phyloP scores from a whole-genome alignment of 2,113 vertebrate genomes.

The Enhydra lutris region DNA sequence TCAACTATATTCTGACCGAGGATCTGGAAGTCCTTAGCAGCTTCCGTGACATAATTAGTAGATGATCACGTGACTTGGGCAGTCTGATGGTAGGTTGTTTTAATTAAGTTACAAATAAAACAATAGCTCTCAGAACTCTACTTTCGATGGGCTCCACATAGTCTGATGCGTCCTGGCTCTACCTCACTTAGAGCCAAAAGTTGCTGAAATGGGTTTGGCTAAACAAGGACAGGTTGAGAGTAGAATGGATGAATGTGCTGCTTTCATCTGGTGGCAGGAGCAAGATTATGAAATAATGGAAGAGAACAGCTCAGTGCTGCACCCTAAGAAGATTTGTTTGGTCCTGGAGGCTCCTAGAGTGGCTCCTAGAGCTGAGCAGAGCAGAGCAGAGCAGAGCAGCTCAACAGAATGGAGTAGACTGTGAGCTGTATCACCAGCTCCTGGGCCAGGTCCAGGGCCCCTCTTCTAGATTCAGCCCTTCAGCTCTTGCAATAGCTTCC shows the following conservation, averaged over 20 bases:
- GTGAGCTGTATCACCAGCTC: not conserved
- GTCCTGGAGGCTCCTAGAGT: not conserved
- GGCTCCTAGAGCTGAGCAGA: not conserved
- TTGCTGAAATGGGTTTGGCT: not conserved
- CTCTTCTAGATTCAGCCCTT: not conserved
- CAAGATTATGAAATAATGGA: not conserved
- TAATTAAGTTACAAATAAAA: not conserved
- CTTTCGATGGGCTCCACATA: not conserved
- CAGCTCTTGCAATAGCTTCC: not conserved
- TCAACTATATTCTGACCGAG: not conserved
- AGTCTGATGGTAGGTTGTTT: not conserved
- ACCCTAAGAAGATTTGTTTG: not conserved
- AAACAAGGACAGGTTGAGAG: not conserved
- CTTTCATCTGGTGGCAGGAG: not conserved
- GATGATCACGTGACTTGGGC: not conserved
- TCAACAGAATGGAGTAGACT: not conserved
- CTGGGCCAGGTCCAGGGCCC: not conserved
- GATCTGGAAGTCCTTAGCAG: not conserved
- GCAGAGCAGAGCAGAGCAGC: not conserved
- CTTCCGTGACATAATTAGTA: not conserved
- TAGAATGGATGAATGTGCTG: not conserved
- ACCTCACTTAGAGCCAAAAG: not conserved
- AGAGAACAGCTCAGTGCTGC: rapidly evolving
- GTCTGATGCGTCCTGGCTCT: not conserved
- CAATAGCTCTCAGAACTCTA: not conserved